A percentile compares a stretch with the other conserved stretches of the same genome.
Evolutionary conservation across 2,113 vertebrate genomes (phyloP).

Genomic region (Illadopsis cleaveri): DNA sequence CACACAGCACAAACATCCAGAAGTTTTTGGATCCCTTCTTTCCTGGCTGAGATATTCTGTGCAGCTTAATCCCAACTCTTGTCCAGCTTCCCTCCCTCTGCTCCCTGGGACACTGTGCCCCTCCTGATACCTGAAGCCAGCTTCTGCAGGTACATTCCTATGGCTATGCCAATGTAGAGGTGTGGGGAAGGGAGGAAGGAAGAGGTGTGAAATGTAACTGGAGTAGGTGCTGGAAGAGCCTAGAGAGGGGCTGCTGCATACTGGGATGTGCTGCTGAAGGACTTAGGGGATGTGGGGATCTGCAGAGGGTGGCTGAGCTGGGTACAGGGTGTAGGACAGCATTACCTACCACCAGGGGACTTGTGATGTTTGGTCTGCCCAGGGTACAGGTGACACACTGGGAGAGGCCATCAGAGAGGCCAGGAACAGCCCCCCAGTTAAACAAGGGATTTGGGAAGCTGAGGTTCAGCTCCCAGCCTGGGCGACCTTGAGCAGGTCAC

Average conservation of each 20-base stretch:
- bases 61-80: background rate
- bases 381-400: background rate
- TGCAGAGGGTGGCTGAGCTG: background rate
- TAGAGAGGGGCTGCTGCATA: background rate
- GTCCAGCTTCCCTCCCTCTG: background rate
- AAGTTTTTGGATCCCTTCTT: background rate
- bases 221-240: background rate
- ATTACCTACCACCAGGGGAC: fast-evolving
- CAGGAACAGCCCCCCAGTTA: fast-evolving
- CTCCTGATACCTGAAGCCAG: background rate
- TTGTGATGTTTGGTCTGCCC: fast-evolving
- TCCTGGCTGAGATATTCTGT: background rate
- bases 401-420: background rate
- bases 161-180: background rate
- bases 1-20: background rate
- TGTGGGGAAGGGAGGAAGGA: background rate
- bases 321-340: background rate
- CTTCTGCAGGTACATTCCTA: background rate
- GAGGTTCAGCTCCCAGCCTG: background rate
- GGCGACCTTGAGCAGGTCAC: background rate
- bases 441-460: background rate
- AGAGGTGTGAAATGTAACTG: background rate
- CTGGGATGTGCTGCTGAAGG: background rate
- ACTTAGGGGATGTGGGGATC: background rate
- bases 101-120: background rate